Evolutionary conservation across 2,797 vertebrate species (phyloP).

Genomic region (Pangasius djambal): DNA sequence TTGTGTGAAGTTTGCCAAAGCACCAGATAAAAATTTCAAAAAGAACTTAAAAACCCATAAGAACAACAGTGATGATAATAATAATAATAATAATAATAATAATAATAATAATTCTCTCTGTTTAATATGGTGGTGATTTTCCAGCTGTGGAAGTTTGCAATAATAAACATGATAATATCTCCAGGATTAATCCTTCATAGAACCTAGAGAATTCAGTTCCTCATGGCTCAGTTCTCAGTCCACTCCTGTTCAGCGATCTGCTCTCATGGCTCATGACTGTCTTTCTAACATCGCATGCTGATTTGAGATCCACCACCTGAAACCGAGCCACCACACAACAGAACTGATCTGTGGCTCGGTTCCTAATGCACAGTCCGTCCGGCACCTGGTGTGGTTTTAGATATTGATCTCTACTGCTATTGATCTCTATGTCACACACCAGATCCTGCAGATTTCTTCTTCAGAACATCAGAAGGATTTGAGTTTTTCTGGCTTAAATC

Average conservation of each 20-base stretch:
- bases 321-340: neutral
- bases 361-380: neutral
- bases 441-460: neutral
- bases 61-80: neutral
- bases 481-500: neutral
- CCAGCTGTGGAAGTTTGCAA: too few species aligned
- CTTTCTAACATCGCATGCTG: neutral
- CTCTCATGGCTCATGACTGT: too few species aligned
- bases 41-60: neutral
- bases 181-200: too few species aligned
- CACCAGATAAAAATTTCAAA: neutral
- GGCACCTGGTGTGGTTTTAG: neutral
- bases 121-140: too few species aligned
- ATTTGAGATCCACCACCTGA: neutral
- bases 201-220: too few species aligned
- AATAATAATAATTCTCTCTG: too few species aligned
- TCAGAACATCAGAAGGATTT: neutral
- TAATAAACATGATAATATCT: too few species aligned
- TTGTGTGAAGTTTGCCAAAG: neutral
- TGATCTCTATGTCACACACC: neutral
- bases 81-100: neutral
- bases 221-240: neutral
- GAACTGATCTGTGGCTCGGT: neutral
- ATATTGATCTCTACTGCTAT: neutral
- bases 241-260: neutral